Conservation (phyloP, 2,888 invertebrate species). For the Dynastes hyllus region DNA sequence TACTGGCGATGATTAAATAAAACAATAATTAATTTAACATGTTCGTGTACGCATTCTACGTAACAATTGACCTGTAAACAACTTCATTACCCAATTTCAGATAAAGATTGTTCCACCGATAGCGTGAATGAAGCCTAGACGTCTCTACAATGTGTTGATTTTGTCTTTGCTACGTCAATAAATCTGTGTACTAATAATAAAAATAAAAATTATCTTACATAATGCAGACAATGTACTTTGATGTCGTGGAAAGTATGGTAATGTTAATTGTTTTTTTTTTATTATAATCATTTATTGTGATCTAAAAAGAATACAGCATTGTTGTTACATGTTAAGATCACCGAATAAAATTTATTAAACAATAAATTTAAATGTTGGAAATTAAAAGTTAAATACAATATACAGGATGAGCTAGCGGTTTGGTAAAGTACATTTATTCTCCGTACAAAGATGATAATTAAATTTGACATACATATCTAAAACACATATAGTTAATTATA, state of each 20-base stretch:
- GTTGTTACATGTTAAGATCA: too few species aligned
- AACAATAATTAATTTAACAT: conserved; percentile 19
- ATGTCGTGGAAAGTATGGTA: not conserved
- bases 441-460: too few species aligned
- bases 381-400: too few species aligned
- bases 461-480: too few species aligned
- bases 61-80: conserved; percentile 36
- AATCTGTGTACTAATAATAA: conserved; percentile 19
- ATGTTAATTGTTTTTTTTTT: not conserved
- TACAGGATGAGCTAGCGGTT: too few species aligned
- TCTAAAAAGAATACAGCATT: too few species aligned
- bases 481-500: too few species aligned
- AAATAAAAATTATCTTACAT: conserved; percentile 24
- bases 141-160: conserved; percentile 26
- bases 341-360: too few species aligned
- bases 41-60: conserved; percentile 9
- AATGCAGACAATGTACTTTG: not conserved
- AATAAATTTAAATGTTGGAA: too few species aligned
- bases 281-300: too few species aligned
- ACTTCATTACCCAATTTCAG: conserved; percentile 21
- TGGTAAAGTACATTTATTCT: too few species aligned
- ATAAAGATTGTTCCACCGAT: conserved; percentile 32
- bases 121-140: conserved; percentile 35
- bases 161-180: conserved; percentile 40
- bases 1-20: conserved; percentile 2